These are phyloP conservation scores for Salmo trutta DNA, from an alignment of 2,797 vertebrate genomes.

Conservation along the genomic window DNA sequence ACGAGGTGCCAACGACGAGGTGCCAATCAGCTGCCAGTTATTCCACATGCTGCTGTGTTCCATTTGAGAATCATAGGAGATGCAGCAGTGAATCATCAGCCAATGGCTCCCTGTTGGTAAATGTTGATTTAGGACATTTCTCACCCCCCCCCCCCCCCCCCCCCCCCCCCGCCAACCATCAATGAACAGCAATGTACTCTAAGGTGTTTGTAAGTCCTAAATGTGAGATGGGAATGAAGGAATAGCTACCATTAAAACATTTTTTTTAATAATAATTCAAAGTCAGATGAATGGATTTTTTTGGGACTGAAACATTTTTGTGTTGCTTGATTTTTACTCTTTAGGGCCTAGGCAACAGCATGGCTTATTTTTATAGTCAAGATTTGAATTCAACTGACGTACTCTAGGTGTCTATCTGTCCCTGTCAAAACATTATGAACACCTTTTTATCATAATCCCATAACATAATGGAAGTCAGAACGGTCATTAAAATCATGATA, in stretches of 20 bases:
- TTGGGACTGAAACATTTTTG: too few relatives aligned
- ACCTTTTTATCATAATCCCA: conserved; percentile 44
- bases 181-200: not conserved
- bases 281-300: too few relatives aligned
- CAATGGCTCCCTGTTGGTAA: conserved; percentile 72
- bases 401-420: conserved; percentile 34
- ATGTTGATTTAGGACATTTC: conserved; percentile 75
- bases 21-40: conserved; percentile 80
- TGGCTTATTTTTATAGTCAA: conserved; percentile 44
- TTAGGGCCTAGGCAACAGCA: not conserved
- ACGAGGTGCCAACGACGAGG: conserved; percentile 77
- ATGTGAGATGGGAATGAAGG: conserved; percentile 1
- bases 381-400: conserved; percentile 60
- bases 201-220: not conserved
- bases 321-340: not conserved
- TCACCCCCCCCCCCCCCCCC: conserved; percentile 10
- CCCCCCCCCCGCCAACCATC: not conserved
- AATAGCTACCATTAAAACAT: too few relatives aligned
- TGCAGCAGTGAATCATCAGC: conserved; percentile 72
- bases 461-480: conserved; percentile 44
- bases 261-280: too few relatives aligned
- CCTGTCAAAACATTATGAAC: conserved; percentile 38
- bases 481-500: conserved; percentile 51
- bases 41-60: conserved; percentile 71
- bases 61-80: conserved; percentile 70